phyloP scores from a whole-genome alignment of 2,113 vertebrate genomes.

The Acrocephalus kingi region DNA sequence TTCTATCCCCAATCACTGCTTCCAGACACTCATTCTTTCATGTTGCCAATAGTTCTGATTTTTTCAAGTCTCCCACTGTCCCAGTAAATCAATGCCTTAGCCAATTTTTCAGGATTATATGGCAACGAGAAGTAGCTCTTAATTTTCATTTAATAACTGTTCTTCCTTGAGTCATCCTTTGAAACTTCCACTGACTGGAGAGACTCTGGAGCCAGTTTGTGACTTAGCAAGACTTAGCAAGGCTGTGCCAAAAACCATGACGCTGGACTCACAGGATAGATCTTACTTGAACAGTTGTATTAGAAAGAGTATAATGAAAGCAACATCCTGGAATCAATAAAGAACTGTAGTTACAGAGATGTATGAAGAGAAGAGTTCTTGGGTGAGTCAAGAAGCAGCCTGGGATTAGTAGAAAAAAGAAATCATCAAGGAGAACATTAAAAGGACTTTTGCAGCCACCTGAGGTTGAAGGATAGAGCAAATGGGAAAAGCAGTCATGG shows the following conservation, averaged over 20 bases:
- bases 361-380: not conserved
- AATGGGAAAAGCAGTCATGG: not conserved
- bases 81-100: not conserved
- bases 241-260: not conserved
- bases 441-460: not conserved
- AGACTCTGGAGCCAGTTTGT: not conserved
- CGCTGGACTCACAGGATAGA: rapidly evolving
- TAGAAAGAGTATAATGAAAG: not conserved
- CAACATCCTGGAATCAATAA: not conserved
- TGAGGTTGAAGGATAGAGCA: not conserved
- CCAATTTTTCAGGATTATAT: not conserved
- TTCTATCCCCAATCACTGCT: not conserved
- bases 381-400: not conserved
- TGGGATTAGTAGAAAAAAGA: not conserved
- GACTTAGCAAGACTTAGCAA: not conserved
- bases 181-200: not conserved
- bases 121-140: not conserved
- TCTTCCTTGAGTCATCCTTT: not conserved
- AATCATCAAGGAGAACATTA: not conserved
- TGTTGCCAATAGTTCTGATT: not conserved
- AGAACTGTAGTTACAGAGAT: not conserved
- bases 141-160: not conserved
- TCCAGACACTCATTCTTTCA: not conserved
- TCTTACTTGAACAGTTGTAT: not conserved
- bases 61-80: not conserved